Conservation (phyloP, 1,140 invertebrate genomes). For the Gerris buenoi region DNA sequence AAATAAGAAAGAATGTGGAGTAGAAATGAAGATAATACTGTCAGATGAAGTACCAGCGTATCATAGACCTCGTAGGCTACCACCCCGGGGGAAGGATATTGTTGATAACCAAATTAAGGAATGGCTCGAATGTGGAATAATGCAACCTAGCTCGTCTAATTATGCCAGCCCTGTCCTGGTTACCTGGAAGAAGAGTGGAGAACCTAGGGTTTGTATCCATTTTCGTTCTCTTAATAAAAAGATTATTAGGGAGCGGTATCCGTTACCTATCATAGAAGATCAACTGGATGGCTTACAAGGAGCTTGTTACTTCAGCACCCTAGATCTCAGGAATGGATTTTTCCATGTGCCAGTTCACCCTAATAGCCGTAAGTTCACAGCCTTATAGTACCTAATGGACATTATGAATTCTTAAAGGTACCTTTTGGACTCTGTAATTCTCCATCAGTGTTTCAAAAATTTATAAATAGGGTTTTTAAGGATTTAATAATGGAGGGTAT, state of each 20-base stretch:
- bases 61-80: background rate
- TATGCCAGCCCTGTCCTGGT: constrained; percentile 33
- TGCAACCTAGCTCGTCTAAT: background rate
- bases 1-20: too few relatives aligned
- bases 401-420: constrained; percentile 28
- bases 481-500: constrained; percentile 18
- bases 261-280: constrained; percentile 19
- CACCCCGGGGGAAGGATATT: background rate
- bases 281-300: constrained; percentile 14
- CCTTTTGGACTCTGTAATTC: constrained; percentile 31
- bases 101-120: background rate
- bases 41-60: background rate
- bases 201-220: constrained; percentile 31
- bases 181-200: constrained; percentile 30
- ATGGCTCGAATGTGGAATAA: background rate
- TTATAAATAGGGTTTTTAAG: constrained; percentile 27
- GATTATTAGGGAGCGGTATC: constrained; percentile 29
- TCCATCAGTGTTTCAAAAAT: constrained; percentile 30
- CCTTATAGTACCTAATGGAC: constrained; percentile 25
- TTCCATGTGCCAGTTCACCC: constrained; percentile 29
- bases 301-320: constrained; percentile 29
- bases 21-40: background rate
- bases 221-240: constrained; percentile 32
- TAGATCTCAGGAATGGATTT: constrained; percentile 35
- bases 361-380: constrained; percentile 28